A percentile compares a stretch with the other conserved stretches of the same genome.
These are phyloP conservation scores for Astur gentilis DNA, from an alignment of 2,113 vertebrate species.

Conservation along the genomic window DNA sequence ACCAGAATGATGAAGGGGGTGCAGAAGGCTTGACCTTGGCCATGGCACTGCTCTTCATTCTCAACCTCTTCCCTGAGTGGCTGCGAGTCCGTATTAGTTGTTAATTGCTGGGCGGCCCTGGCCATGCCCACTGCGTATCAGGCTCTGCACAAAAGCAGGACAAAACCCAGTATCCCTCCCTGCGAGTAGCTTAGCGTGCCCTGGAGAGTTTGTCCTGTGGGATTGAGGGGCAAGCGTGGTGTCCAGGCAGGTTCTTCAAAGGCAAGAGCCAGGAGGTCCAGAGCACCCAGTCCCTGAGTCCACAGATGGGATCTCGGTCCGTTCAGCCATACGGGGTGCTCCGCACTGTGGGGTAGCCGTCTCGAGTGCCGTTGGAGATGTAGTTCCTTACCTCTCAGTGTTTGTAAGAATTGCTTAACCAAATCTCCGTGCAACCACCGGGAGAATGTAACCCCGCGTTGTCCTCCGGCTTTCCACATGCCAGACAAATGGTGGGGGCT, in stretches of 20 bases:
- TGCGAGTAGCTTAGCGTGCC: rapidly evolving
- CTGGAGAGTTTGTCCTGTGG: not conserved
- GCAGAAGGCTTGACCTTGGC: not conserved
- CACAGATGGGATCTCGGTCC: rapidly evolving
- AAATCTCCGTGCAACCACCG: not conserved
- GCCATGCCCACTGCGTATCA: not conserved
- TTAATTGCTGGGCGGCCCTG: not conserved
- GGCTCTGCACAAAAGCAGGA: not conserved
- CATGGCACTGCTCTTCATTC: rapidly evolving
- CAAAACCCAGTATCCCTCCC: not conserved
- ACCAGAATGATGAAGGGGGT: not conserved
- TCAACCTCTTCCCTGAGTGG: not conserved
- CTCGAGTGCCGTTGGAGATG: rapidly evolving
- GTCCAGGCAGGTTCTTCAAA: not conserved
- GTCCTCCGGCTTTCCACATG: not conserved
- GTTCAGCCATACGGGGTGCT: not conserved
- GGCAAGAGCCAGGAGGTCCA: not conserved
- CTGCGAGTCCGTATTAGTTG: not conserved
- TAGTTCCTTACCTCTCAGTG: not conserved
- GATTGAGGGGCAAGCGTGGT: not conserved
- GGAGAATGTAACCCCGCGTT: not conserved
- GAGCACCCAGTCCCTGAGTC: not conserved
- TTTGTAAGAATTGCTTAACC: not conserved
- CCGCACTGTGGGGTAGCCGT: rapidly evolving
- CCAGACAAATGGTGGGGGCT: not conserved